phyloP scores from a whole-genome alignment of 2,113 vertebrate species.

The Oxygymnocypris stewartii region DNA sequence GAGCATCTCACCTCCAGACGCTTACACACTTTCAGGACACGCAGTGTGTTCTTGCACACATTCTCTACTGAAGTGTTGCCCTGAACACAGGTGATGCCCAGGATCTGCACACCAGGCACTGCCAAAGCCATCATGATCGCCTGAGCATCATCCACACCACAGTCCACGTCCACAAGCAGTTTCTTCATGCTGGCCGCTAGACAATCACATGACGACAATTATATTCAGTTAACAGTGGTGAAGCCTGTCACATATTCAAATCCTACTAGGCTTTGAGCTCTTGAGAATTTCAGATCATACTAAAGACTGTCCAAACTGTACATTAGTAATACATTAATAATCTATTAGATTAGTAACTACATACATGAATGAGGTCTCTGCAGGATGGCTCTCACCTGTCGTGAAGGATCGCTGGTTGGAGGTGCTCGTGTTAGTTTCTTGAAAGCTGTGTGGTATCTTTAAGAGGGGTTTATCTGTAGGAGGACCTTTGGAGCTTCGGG shows the following conservation, averaged over 20 bases:
- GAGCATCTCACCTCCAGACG: conserved; percentile 65
- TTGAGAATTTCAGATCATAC: background rate
- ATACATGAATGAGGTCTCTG: background rate
- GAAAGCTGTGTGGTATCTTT: background rate
- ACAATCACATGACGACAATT: background rate
- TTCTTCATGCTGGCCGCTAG: conserved; percentile 68
- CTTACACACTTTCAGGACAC: conserved; percentile 71
- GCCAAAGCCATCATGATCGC: conserved; percentile 78
- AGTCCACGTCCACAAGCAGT: conserved; percentile 77
- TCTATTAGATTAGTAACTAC: background rate
- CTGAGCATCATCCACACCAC: conserved; percentile 78
- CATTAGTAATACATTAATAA: too few species aligned
- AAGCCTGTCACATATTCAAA: background rate
- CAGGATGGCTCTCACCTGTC: conserved; percentile 32
- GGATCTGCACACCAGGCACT: conserved; percentile 66
- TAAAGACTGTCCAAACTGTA: background rate
- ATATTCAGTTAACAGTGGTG: background rate
- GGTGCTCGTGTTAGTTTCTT: background rate
- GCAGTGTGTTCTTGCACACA: conserved; percentile 75
- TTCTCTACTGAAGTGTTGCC: conserved; percentile 78
- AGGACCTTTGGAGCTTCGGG: background rate
- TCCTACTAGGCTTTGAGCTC: background rate
- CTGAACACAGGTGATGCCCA: conserved; percentile 75
- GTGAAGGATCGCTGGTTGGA: conserved; percentile 57
- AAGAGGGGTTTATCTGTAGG: background rate